Evolutionary conservation across 2,797 vertebrate genomes (phyloP).

Genomic region (Siniperca scherzeri): DNA sequence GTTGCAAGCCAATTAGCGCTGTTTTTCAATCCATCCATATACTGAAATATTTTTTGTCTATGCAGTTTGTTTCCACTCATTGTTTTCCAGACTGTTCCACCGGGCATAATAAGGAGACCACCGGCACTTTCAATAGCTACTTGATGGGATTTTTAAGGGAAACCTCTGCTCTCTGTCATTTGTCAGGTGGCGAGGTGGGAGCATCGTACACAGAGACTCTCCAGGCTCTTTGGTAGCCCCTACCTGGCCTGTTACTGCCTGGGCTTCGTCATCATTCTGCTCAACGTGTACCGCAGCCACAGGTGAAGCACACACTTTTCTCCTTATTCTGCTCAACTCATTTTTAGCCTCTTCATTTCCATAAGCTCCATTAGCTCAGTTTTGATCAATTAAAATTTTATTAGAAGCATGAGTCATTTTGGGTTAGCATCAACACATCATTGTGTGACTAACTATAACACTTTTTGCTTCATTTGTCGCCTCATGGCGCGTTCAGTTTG

Average conservation of each 20-base stretch:
- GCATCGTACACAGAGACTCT: conserved; percentile 87
- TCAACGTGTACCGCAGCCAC: conserved; percentile 92
- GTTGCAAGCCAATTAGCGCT: not conserved
- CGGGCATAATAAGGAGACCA: not conserved
- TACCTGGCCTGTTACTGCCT: conserved; percentile 90
- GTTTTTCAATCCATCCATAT: not conserved
- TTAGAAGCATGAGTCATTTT: not conserved
- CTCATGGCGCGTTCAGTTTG: not conserved
- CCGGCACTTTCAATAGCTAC: rapidly evolving
- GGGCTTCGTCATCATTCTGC: conserved; percentile 86
- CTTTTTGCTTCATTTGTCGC: no score
- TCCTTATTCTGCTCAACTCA: not conserved
- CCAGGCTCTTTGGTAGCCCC: conserved; percentile 87
- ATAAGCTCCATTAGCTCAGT: not conserved
- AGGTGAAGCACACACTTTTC: conserved; percentile 81
- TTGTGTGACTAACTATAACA: not conserved
- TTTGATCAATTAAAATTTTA: not conserved
- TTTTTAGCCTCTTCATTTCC: not conserved
- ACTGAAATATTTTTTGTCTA: not conserved
- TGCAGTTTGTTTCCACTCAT: not conserved
- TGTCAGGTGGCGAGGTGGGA: conserved; percentile 80
- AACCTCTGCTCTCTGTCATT: not conserved
- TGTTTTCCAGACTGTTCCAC: not conserved
- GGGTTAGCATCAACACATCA: not conserved
- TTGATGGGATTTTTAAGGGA: not conserved